Percentiles rank a stretch among this genome's conserved stretches.
phyloP scores from a whole-genome alignment of 2,797 vertebrate genomes.

The Ctenopoma kingsleyae region DNA sequence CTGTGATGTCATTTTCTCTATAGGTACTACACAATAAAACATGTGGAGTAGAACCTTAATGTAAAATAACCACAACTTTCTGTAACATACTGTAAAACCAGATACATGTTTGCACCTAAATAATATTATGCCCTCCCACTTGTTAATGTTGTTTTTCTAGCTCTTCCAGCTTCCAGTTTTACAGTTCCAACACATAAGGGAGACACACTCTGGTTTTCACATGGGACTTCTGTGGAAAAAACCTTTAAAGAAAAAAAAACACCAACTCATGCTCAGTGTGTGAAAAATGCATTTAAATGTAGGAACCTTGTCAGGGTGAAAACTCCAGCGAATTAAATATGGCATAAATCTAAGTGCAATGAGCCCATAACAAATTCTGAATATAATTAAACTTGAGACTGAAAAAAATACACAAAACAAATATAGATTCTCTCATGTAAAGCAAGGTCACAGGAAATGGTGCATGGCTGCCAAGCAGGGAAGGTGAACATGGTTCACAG shows the following conservation, averaged over 20 bases:
- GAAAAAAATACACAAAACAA: conserved; percentile 20
- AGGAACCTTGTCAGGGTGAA: not conserved
- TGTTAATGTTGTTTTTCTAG: not conserved
- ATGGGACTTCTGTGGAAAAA: not conserved
- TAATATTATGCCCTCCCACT: not conserved
- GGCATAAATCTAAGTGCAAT: not conserved
- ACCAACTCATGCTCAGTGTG: not conserved
- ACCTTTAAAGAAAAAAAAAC: not conserved
- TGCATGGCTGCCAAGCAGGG: conserved; percentile 38
- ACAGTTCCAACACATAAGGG: too few relatives aligned
- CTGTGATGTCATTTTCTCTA: too few relatives aligned
- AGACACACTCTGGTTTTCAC: not conserved
- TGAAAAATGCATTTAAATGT: not conserved
- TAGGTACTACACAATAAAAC: too few relatives aligned
- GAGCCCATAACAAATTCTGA: not conserved
- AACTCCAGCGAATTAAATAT: not conserved
- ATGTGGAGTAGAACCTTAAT: too few relatives aligned
- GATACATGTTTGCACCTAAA: not conserved
- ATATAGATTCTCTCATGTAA: conserved; percentile 12
- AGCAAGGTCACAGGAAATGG: conserved; percentile 57
- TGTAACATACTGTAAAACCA: not conserved
- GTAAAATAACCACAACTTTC: not conserved
- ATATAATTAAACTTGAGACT: conserved; percentile 1
- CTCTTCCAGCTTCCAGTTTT: too few relatives aligned
- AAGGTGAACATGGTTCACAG: conserved; percentile 50